phyloP scores from a whole-genome alignment of 2,888 invertebrate genomes.

The Caenorhabditis afra region DNA sequence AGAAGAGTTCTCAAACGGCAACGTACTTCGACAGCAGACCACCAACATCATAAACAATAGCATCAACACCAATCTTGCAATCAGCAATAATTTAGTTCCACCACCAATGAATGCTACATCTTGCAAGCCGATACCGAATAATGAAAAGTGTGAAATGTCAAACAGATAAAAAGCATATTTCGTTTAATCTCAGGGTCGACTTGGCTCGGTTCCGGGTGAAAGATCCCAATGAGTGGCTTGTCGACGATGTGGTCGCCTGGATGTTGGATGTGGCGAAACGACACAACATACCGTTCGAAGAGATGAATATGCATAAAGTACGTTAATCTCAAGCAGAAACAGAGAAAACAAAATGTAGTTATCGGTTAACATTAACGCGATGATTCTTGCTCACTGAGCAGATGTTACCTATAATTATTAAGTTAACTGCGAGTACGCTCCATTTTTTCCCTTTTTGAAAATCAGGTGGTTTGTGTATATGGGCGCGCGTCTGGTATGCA shows the following conservation, averaged over 20 bases:
- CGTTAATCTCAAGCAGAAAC: constrained; percentile 7
- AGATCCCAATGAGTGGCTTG: constrained; percentile 77
- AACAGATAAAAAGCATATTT: too few relatives aligned
- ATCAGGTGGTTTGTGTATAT: constrained; percentile 14
- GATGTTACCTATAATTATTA: constrained; percentile 8
- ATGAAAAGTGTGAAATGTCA: constrained; percentile 66
- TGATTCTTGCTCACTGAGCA: constrained; percentile 21
- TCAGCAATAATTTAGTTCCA: too few relatives aligned
- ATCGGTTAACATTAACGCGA: too few relatives aligned
- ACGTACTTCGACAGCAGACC: constrained; percentile 68
- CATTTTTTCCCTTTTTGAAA: not conserved
- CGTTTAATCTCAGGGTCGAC: constrained; percentile 76
- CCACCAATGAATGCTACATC: constrained; percentile 62
- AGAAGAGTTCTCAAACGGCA: constrained; percentile 52
- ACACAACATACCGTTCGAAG: constrained; percentile 78
- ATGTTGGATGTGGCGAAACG: constrained; percentile 78
- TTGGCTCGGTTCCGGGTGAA: constrained; percentile 79
- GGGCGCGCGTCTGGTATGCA: not conserved
- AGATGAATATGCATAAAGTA: constrained; percentile 74
- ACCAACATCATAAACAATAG: too few relatives aligned
- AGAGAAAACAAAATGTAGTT: too few relatives aligned
- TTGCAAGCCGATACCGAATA: constrained; percentile 78
- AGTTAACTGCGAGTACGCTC: constrained; percentile 1
- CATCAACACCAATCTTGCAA: too few relatives aligned
- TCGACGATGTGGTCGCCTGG: constrained; percentile 80